Base-by-base conservation (phyloP, 2,888 invertebrate species). In the Polietes domitor region DNA sequence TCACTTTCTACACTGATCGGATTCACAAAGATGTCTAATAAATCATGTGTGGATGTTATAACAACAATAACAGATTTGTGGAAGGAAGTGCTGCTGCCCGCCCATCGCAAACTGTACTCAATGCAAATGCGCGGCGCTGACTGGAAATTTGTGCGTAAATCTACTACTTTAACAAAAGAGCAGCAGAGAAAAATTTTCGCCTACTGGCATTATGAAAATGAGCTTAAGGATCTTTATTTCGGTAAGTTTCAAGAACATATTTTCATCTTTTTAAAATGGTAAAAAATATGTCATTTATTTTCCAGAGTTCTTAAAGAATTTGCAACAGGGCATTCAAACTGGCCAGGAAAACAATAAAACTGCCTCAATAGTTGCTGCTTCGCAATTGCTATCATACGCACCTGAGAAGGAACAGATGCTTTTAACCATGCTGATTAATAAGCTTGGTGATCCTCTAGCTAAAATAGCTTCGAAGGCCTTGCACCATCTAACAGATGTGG, bases 171-270 rank as follows among this genome's bases (percentile, higher is more conserved):
- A 5, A 87, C 95, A 87, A 95, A 95, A 87, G 94, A 95, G 28
- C 93, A 94, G 0, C 93, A 94, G 68, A 93, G 95, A 76, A 95
- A 94, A 86, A 92, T 96, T 83, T 93, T 96, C 17, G 94, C 95
- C 10, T 92, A 94, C 77, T 99, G 98, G 98, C 95, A 96, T 89
- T 99, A 96, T 92, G 99, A 99, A 91, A 96, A 96, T 89, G 96
- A 97, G 88, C 92, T 99, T 0, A 97, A 97, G 90, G 95, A 96
- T 85, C 93, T 94, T 37, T 98, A 97, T 92, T 94, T 94, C 80
- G 93, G 94, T 93, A 83, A 92, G 93, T 91, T 19, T 0, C 15
- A 28, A 37, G 43, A 10, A 15, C n/a, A 32, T 50, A n/a, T 10
- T 37, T 32, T n/a, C 61, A 3, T 7, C 61, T 6, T 61, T 7